A percentile compares a stretch with the other conserved stretches of the same genome.
phyloP scores from a whole-genome alignment of 1,140 invertebrate genomes.

The Pseudomyrmex gracilis region DNA sequence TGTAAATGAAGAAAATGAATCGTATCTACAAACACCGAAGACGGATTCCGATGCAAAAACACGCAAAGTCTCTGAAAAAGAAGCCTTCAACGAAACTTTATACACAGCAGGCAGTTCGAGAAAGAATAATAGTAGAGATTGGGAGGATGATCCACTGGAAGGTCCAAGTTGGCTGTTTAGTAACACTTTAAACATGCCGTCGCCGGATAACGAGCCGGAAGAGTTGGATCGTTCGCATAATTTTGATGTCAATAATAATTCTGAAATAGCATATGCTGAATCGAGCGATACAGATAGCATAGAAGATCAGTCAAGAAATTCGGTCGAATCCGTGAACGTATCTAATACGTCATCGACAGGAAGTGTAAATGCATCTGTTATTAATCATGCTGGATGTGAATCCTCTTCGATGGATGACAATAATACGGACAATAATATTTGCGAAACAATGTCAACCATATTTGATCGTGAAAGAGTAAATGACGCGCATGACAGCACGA shows the following conservation, averaged over 20 bases:
- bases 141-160: slow-evolving; percentile 81
- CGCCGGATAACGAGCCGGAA: slow-evolving; percentile 12
- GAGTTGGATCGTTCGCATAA: slow-evolving; percentile 33
- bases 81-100: background rate
- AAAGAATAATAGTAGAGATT: background rate
- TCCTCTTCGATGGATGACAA: background rate
- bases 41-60: background rate
- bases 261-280: slow-evolving; percentile 1
- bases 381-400: background rate
- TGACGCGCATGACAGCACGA: background rate
- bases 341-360: background rate
- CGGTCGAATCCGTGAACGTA: background rate
- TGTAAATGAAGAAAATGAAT: background rate
- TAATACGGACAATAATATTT: background rate
- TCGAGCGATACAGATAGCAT: slow-evolving; percentile 26
- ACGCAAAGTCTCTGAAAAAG: background rate
- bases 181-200: slow-evolving; percentile 56
- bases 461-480: background rate
- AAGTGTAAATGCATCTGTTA: background rate
- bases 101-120: background rate
- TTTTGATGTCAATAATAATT: slow-evolving; percentile 26
- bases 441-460: background rate
- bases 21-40: background rate
- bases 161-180: slow-evolving; percentile 83
- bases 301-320: background rate